Percentiles rank a stretch among this genome's conserved stretches.
phyloP scores from a whole-genome alignment of 2,797 vertebrate species.

The Clamator glandarius region DNA sequence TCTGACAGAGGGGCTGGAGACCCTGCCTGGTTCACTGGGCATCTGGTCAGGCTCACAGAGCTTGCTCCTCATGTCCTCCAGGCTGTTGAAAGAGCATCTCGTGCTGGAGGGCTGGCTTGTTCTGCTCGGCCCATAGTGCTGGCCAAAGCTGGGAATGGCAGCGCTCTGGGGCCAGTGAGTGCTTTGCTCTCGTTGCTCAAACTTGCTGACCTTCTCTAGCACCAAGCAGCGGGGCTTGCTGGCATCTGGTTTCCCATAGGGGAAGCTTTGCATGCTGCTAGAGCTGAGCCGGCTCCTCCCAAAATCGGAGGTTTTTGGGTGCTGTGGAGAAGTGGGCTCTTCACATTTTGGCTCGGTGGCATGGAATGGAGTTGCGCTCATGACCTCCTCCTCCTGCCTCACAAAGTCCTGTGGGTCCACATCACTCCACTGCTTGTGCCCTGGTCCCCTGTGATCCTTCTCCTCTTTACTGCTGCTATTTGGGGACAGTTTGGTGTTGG shows the following conservation, averaged over 20 bases:
- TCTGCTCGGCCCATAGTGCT: constrained; percentile 9
- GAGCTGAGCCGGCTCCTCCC: constrained; percentile 81
- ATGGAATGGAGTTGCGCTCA: not conserved
- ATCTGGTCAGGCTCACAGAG: constrained; percentile 49
- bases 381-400: constrained; percentile 67
- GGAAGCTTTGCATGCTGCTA: constrained; percentile 62
- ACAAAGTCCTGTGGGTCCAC: constrained; percentile 43
- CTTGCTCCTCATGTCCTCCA: constrained; percentile 78
- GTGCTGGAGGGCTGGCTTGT: constrained; percentile 14
- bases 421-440: constrained; percentile 47
- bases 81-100: constrained; percentile 60
- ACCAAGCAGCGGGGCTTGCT: constrained; percentile 82
- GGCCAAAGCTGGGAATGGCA: constrained; percentile 11
- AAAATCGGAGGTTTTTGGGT: constrained; percentile 65
- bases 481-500: not conserved
- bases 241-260: constrained; percentile 59
- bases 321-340: constrained; percentile 13
- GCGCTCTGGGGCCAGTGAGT: constrained; percentile 74
- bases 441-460: constrained; percentile 30
- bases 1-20: constrained; percentile 19
- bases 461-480: constrained; percentile 40
- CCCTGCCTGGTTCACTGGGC: not conserved
- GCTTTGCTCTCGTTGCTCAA: constrained; percentile 87
- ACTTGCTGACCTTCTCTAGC: constrained; percentile 89
- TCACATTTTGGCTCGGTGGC: constrained; percentile 14